Evolutionary conservation across 2,888 invertebrate species (phyloP), one percentile per base, ranked within the genome.

Genomic region (Enchytraeus crypticus): DNA sequence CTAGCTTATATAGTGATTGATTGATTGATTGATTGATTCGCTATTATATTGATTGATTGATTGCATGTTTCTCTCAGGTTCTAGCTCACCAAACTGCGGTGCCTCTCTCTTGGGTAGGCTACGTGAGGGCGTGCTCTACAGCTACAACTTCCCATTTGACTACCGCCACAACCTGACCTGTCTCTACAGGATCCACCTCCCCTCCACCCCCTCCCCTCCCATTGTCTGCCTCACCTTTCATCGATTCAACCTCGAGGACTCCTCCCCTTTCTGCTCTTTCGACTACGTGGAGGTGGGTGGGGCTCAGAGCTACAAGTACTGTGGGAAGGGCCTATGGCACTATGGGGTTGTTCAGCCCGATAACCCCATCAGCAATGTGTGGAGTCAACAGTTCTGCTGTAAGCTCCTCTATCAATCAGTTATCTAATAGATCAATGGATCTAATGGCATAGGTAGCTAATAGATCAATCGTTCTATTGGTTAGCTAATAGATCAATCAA

Each of bases 71-170:
- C n/a, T n/a, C n/a, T n/a, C n/a, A n/a, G n/a, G n/a, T n/a, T n/a
- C n/a, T n/a, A n/a, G n/a, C n/a, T 38, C 38, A 11, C 38, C 38
- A 11, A 18, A 8, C 38, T 65, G 64, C 34, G 53, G 59, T 51
- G 56, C 45, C 34, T 43, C 66, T 29, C 59, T 33, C 26, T 55
- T 67, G 46, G 66, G 65, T 30, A 46, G 60, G 33, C 21, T 51
- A 11, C 61, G 60, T 8, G 32, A 38, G 26, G 68, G 68, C 11
- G 64, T 68, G 21, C 57, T 69, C 51, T 38, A 33, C 53, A 65
- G 64, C 61, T 68, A 68, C 57, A 69, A 69, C 61, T 69, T 57
- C 53, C 69, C 69, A 8, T 68, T 68, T 54, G 61, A 67, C 62
- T 69, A 69, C 62, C 60, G 64, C 14, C 66, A 68, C 60, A 69